Evolutionary conservation across 53 echinoderm and acorn worm genomes (phyloP), one percentile per base, ranked within the genome.

Genomic region (Mesocentrotus franciscanus): DNA sequence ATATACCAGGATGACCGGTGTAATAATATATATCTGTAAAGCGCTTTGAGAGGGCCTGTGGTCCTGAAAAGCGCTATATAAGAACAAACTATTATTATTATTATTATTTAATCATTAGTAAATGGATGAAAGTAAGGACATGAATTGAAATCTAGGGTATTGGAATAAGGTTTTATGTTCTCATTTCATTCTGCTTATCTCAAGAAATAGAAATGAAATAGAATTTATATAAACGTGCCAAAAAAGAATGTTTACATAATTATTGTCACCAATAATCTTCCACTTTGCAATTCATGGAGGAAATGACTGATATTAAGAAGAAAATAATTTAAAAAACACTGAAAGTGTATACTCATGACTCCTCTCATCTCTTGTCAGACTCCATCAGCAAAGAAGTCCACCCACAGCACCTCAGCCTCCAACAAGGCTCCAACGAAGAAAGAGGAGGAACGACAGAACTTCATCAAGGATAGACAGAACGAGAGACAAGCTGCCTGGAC

Each of bases 401-500:
- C 71, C 89, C 91, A 90, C 39, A 70, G 61, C 56, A 72, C 91
- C 61, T 42, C 95, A 49, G 81, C 89, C 35, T 78, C 96, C 91
- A 36, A 42, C 64, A 95, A 83, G 68, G 94, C 96, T 66, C 9
- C 95, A 18, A 95, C 96, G 78, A 96, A 90, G 95, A 84, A 56
- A 29, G 95, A 96, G 56, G 95, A 96, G 76, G 95, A 93, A 16
- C 61, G 94, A 34, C 94, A 66, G 35, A 93, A 81, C 83, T 93
- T 93, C 94, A 93, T 93, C 94, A 75, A 57, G 59, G 98, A 98
- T 91, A 90, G 97, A 39, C 95, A 95, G 85, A 97, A 94, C 29
- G 99, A 99, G 85, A 71, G 92, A 56, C 76, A 96, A 26, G 99
- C 99, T 26, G 99, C 99, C 6, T 98, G 99, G 98, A 85, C 95